Base-by-base conservation (phyloP, 2,888 invertebrate genomes). In the Clistopyga incitator region DNA sequence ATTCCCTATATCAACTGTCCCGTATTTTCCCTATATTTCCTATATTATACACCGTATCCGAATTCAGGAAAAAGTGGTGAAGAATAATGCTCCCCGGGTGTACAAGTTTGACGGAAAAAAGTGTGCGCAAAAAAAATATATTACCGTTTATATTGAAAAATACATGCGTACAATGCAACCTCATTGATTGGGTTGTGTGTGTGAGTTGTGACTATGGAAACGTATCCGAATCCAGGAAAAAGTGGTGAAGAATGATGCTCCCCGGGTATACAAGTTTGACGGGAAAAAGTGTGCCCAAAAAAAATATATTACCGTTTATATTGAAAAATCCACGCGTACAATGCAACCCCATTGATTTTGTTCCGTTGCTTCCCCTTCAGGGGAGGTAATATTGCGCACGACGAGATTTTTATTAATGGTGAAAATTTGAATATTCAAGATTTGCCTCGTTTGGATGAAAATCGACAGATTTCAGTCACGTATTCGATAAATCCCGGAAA, bases 1-100 rank as follows among this genome's bases (percentile, higher is more conserved):
- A 76, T 67, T 67, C 45, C 65, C 18, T 56, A 56, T 67, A 67
- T 67, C 67, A 20, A 20, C 52, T n/a, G n/a, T n/a, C n/a, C n/a
- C n/a, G n/a, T n/a, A n/a, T n/a, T n/a, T n/a, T n/a, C n/a, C n/a
- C n/a, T n/a, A n/a, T n/a, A n/a, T n/a, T n/a, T n/a, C n/a, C n/a
- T n/a, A n/a, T n/a, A n/a, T n/a, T n/a, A n/a, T n/a, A n/a, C n/a
- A n/a, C n/a, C 38, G 59, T 38, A 54, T n/a, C 3, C 29, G 18
- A 65, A 34, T 15, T 10, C 38, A 10, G 38, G 38, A 65, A 42
- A 76, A 65, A 65, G 54, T 20, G 42, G 6, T 25, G 54, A 25
- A 54, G 54, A 76, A 52, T 38, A 76, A 65, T 18, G 23, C 38
- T 13, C 54, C 42, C 25, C 42, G 54, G 29, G 47, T 45, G 61